phyloP scores from a whole-genome alignment of 2,797 vertebrate genomes.

The Manis pentadactyla region DNA sequence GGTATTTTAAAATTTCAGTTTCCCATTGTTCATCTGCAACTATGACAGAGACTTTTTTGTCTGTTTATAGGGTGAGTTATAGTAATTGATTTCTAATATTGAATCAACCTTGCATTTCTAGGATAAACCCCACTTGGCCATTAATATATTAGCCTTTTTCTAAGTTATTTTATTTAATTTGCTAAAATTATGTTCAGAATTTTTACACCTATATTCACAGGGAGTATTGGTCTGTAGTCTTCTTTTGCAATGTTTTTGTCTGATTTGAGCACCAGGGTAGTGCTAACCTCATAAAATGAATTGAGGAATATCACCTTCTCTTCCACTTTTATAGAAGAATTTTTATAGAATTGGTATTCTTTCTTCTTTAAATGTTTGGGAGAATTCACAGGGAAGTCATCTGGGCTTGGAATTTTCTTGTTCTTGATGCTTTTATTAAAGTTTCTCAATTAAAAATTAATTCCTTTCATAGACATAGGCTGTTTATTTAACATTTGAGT shows the following conservation, averaged over 20 bases:
- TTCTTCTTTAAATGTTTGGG: neutral
- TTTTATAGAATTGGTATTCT: neutral
- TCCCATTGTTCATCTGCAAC: neutral
- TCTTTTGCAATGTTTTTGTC: neutral
- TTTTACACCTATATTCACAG: neutral
- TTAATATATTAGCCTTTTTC: neutral
- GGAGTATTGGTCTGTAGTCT: neutral
- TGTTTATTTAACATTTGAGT: neutral
- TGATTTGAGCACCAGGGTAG: neutral
- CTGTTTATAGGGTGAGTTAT: neutral
- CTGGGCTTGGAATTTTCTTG: neutral
- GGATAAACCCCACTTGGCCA: neutral
- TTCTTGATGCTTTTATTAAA: neutral
- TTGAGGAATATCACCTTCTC: neutral
- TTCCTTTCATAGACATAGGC: neutral
- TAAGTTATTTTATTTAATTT: neutral
- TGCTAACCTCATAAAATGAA: neutral
- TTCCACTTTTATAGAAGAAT: slow-evolving; percentile 18
- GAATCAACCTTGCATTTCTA: neutral
- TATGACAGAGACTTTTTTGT: neutral
- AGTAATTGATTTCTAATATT: neutral
- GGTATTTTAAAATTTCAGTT: neutral
- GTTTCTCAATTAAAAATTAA: neutral
- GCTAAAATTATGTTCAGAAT: neutral
- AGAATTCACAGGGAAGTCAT: neutral